Conservation (phyloP, 2,888 invertebrate genomes). For the Drosophila peninsularis region DNA sequence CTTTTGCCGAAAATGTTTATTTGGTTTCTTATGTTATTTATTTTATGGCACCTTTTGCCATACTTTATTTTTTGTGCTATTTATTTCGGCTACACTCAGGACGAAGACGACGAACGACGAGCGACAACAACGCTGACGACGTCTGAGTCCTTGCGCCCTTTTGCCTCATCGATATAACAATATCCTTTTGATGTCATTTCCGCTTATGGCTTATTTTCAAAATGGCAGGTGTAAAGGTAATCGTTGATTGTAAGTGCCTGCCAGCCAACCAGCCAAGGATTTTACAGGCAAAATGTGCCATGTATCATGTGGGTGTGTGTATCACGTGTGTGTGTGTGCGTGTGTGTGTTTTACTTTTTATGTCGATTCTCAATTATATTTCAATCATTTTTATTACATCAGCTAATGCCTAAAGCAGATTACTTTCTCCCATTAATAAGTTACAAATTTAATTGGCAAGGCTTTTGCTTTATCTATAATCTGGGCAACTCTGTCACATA, state of each 20-base stretch:
- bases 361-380: slow-evolving; percentile 80
- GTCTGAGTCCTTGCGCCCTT: slow-evolving; percentile 30
- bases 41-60: slow-evolving; percentile 79
- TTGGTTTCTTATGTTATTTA: slow-evolving; percentile 78
- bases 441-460: slow-evolving; percentile 77
- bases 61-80: slow-evolving; percentile 73
- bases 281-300: slow-evolving; percentile 54
- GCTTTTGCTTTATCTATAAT: slow-evolving; percentile 47
- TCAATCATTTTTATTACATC: slow-evolving; percentile 80
- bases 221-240: slow-evolving; percentile 80
- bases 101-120: not conserved
- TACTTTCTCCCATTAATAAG: slow-evolving; percentile 70
- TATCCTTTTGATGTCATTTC: slow-evolving; percentile 80
- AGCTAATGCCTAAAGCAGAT: slow-evolving; percentile 77
- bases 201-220: slow-evolving; percentile 80
- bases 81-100: slow-evolving; percentile 37
- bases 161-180: slow-evolving; percentile 77
- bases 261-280: slow-evolving; percentile 60
- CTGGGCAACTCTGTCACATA: not conserved
- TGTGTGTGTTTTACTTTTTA: slow-evolving; percentile 60
- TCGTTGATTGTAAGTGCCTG: slow-evolving; percentile 79
- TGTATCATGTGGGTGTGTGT: slow-evolving; percentile 21
- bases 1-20: slow-evolving; percentile 73
- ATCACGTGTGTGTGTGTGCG: not conserved
- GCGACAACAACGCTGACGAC: not conserved